Evolutionary conservation across 2,888 invertebrate genomes (phyloP), one percentile per base, ranked within the genome.

Genomic region (Catocala sponsa): DNA sequence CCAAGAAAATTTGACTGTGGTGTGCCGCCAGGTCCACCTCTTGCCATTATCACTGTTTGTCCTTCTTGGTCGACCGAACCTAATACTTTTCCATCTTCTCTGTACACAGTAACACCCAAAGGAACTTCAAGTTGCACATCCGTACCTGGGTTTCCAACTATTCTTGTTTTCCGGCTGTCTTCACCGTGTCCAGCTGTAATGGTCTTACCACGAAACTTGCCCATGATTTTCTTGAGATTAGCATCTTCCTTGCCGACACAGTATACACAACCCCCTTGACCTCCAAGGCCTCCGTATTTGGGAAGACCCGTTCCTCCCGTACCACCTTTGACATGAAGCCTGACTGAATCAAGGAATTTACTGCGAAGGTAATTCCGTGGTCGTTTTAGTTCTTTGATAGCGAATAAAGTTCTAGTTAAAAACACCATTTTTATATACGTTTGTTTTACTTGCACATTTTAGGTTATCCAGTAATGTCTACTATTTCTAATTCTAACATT

Each of bases 241-340:
- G 95, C 78, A 25, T 92, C 92, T 81, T 97, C 96, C 76, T 95
- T 96, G 0, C 97, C 97, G 41, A 96, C 89, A 12, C 98, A 95
- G 78, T 96, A 96, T 2, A 99, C 96, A 88, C 97, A 96, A 2
- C 99, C 99, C 46, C 99, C 99, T 86, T 97, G 96, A 0, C 99
- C 99, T 9, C 99, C 99, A 10, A 97, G 90, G 0, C 98, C 99
- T 2, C 99, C 99, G 88, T 96, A 98, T 81, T 97, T 97, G 2
- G 97, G 97, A 15, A 96, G 91, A 0, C 96, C 96, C 65, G 95
- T 95, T 0, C 96, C 96, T 9, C 99, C 99, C 32, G 96, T 93
- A 2, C 99, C 99, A 2, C 97, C 99, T 85, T 96, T 96, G 0
- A 98, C 97, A 79, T 96, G 95, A 44, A 99, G 86, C 69, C 97